A percentile compares a stretch with the other conserved stretches of the same genome.
phyloP scores from a whole-genome alignment of 2,797 vertebrate genomes.

The Myoxocephalus aenaeus region DNA sequence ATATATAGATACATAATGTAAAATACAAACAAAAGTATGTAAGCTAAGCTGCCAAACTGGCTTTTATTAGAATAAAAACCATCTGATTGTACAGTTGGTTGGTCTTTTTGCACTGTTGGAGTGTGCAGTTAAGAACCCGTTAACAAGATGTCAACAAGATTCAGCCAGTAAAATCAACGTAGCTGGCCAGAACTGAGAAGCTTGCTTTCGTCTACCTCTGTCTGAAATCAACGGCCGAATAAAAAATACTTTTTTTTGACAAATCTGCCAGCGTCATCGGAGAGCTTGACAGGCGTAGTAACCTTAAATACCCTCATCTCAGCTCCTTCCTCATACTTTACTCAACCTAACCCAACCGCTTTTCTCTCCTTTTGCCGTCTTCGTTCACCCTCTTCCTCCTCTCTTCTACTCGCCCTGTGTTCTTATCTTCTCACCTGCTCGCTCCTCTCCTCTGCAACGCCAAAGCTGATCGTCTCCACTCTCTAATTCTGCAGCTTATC shows the following conservation, averaged over 20 bases:
- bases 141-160: neutral
- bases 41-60: neutral
- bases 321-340: neutral
- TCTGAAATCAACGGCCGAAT: neutral
- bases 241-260: too few species aligned
- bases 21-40: neutral
- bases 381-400: neutral
- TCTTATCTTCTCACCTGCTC: conserved; percentile 63
- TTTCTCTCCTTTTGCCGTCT: conserved; percentile 24
- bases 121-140: neutral
- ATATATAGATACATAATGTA: neutral
- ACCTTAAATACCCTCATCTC: neutral
- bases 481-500: conserved; percentile 84
- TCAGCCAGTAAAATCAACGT: too few species aligned
- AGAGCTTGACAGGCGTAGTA: neutral
- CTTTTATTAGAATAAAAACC: neutral
- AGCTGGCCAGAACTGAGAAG: too few species aligned
- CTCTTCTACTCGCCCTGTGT: neutral
- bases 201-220: too few species aligned
- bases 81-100: neutral
- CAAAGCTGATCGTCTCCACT: conserved; percentile 72
- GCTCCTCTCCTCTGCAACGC: conserved; percentile 61
- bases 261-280: neutral
- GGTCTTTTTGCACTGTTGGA: neutral
- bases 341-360: neutral